Conservation (phyloP, 2,888 invertebrate genomes). For the Dyspetes luteomarginatus region DNA sequence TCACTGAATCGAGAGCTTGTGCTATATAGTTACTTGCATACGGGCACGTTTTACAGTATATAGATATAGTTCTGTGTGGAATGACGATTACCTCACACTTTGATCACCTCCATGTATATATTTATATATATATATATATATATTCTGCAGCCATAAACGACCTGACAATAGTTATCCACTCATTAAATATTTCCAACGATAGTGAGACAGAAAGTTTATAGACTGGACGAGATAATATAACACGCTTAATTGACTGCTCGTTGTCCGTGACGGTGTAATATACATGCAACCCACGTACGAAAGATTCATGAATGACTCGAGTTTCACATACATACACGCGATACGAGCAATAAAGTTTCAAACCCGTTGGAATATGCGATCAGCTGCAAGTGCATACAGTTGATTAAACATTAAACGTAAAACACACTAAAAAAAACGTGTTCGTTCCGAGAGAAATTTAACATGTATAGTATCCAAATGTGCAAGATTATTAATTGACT, state of each 20-base stretch:
- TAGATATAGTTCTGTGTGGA: background rate
- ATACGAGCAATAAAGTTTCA: constrained; percentile 7
- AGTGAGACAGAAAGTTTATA: constrained; percentile 37
- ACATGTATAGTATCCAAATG: background rate
- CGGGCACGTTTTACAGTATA: constrained; percentile 13
- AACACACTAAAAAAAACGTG: background rate
- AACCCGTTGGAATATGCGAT: constrained; percentile 1
- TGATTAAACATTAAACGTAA: constrained; percentile 6
- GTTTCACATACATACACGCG: background rate
- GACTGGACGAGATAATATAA: constrained; percentile 45
- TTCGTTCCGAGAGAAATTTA: background rate
- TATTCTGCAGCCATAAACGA: constrained; percentile 35
- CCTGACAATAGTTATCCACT: constrained; percentile 42
- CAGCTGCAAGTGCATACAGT: background rate
- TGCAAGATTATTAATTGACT: background rate
- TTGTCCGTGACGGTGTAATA: constrained; percentile 49
- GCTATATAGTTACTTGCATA: background rate
- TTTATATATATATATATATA: background rate
- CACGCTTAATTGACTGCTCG: constrained; percentile 64
- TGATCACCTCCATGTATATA: background rate
- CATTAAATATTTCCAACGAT: constrained; percentile 61
- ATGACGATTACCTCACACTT: constrained; percentile 43
- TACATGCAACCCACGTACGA: constrained; percentile 22
- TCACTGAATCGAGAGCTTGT: constrained; percentile 38
- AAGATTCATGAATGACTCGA: constrained; percentile 47